These are phyloP conservation scores for Cheilosia vernalis DNA, from an alignment of 2,888 invertebrate species.

Conservation along the genomic window DNA sequence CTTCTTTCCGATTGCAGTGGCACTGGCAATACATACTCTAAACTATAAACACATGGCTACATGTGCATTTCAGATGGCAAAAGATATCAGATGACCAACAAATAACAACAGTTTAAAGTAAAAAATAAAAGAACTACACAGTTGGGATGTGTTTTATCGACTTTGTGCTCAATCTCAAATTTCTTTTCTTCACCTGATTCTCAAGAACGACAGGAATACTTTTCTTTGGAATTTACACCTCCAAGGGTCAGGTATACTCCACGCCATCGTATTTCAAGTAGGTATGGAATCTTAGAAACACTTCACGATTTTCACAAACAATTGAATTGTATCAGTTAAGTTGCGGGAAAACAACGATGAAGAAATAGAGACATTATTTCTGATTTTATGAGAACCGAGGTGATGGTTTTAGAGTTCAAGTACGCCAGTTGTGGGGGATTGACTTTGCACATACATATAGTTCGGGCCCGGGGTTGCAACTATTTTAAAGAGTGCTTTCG, in stretches of 20 bases:
- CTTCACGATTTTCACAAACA: constrained; percentile 5
- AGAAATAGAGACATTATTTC: constrained; percentile 16
- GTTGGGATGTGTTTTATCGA: not conserved
- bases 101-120: too few species aligned
- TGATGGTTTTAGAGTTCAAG: not conserved
- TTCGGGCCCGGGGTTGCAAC: not conserved
- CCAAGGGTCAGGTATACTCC: not conserved
- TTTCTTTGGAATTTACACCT: constrained; percentile 7
- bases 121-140: too few species aligned
- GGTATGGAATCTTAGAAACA: constrained; percentile 25
- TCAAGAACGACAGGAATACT: not conserved
- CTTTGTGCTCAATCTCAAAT: constrained; percentile 30
- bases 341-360: not conserved
- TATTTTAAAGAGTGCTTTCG: constrained; percentile 15
- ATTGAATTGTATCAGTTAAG: constrained; percentile 3
- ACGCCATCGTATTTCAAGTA: not conserved
- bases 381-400: not conserved
- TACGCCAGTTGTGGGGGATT: not conserved
- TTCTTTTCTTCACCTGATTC: constrained; percentile 3
- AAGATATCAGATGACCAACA: too few species aligned
- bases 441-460: not conserved
- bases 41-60: too few species aligned
- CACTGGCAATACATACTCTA: too few species aligned
- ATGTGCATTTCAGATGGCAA: too few species aligned
- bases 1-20: too few species aligned